Percentiles rank a stretch among this genome's conserved stretches.
Conservation (phyloP, 1,140 invertebrate genomes). For the Temnothorax curvispinosus region DNA sequence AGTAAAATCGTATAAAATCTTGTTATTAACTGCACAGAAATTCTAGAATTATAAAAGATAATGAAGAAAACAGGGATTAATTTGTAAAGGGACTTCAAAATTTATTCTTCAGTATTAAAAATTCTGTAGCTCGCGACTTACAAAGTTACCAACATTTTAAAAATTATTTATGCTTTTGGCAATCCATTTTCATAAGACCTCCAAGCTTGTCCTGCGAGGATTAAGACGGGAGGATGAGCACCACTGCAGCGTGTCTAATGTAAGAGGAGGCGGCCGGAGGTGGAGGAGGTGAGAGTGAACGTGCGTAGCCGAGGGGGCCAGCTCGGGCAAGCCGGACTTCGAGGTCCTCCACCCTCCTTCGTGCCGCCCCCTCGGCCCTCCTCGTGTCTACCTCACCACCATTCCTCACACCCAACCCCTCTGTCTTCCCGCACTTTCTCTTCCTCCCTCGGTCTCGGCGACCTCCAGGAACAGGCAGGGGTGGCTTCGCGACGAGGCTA, state of each 20-base stretch:
- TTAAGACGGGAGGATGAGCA: conserved; percentile 65
- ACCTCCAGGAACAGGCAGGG: conserved; percentile 80
- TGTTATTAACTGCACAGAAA: neutral
- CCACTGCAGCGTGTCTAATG: conserved; percentile 74
- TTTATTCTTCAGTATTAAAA: neutral
- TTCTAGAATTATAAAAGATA: neutral
- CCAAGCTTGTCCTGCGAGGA: neutral
- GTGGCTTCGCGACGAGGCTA: conserved; percentile 76
- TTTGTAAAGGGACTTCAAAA: neutral
- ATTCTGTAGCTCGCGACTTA: neutral
- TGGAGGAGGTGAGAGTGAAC: conserved; percentile 79
- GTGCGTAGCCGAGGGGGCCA: conserved; percentile 79
- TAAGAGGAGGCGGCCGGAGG: conserved; percentile 76
- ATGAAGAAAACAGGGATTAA: neutral
- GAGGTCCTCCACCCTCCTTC: conserved; percentile 75
- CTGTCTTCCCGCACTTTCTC: conserved; percentile 67
- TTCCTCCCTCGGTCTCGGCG: conserved; percentile 59
- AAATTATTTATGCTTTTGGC: neutral
- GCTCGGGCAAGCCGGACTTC: conserved; percentile 79
- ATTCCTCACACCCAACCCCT: conserved; percentile 43
- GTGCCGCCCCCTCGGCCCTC: conserved; percentile 25
- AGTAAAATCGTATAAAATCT: neutral
- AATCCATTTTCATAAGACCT: neutral
- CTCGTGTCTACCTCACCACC: conserved; percentile 51
- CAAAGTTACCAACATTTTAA: neutral